Evolutionary conservation across 2,888 invertebrate genomes (phyloP).

Genomic region (Cantharis flavilabris): DNA sequence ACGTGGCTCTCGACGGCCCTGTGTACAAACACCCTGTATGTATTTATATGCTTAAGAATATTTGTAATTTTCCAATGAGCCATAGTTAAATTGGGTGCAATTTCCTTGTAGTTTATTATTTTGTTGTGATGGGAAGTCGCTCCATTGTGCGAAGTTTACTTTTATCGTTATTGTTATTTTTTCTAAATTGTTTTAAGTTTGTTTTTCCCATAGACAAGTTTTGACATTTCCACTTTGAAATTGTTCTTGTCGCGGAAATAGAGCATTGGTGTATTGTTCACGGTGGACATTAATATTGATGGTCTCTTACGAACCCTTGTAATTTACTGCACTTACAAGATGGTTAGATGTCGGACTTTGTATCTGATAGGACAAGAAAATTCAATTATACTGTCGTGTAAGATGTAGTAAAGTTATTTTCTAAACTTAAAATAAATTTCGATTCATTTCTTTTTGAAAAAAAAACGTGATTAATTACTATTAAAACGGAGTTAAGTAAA

Average conservation of each 20-base stretch:
- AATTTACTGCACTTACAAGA: constrained; percentile 39
- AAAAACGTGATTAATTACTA: not conserved
- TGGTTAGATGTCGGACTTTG: constrained; percentile 33
- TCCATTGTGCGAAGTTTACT: not conserved
- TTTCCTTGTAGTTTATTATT: not conserved
- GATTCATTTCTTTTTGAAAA: not conserved
- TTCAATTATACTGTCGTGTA: constrained; percentile 37
- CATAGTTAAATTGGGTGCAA: not conserved
- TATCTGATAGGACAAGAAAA: constrained; percentile 37
- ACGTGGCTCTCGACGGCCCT: too few relatives aligned
- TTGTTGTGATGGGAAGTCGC: not conserved
- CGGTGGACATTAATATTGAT: constrained; percentile 40
- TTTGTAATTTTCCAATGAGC: not conserved
- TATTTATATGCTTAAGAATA: not conserved
- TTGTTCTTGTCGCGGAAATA: constrained; percentile 6
- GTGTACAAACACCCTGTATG: not conserved
- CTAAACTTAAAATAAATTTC: not conserved
- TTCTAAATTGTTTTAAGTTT: not conserved
- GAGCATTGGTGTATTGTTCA: constrained; percentile 25
- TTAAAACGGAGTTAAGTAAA: not conserved
- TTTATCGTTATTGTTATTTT: not conserved
- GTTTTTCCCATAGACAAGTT: not conserved
- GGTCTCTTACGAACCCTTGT: constrained; percentile 37
- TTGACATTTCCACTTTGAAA: constrained; percentile 15
- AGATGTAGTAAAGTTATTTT: constrained; percentile 11